Evolutionary conservation across 2,888 invertebrate genomes (phyloP), one percentile per base, ranked within the genome.

Genomic region (Lycophotia porphyrea): DNA sequence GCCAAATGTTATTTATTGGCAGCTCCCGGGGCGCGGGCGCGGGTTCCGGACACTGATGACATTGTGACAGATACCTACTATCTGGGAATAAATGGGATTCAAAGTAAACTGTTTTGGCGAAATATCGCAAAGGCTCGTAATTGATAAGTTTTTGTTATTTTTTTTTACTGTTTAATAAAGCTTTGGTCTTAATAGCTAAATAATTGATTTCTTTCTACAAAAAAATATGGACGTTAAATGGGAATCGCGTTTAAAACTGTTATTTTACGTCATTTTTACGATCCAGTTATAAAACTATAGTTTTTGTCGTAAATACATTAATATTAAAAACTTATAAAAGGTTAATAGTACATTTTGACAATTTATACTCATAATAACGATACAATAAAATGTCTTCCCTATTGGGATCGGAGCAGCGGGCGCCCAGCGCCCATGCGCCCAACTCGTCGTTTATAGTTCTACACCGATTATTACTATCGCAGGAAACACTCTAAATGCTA

Each of bases 401-500:
- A 52, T 63, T 31, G 63, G 66, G n/a, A 13, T 13, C 8, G 64
- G 67, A 66, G 78, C 81, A 55, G 39, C 34, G 34, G 2, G 18
- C 44, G 18, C 42, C 11, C 44, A 15, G n/a, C 52, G 63, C 42
- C n/a, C 67, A 39, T 60, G 60, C 63, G 68, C 65, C 65, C 74
- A 60, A 55, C 73, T 80, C 66, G 36, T 11, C 60, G 27, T 64
- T 74, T 79, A 84, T 82, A 81, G 84, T 84, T 81, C 52, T 63
- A 81, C 75, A 72, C 75, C 78, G 74, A 87, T 87, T 80, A 78
- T 79, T 75, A 66, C 80, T 68, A 80, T 84, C 75, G 71, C 65
- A 74, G 69, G 71, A 67, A 86, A 87, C 85, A 85, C 82, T 81
- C 80, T 78, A 82, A 87, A 85, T 77, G 79, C 80, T 72, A 78